Base-by-base conservation (phyloP, 2,797 vertebrate genomes). In the Sebastes flavidus region DNA sequence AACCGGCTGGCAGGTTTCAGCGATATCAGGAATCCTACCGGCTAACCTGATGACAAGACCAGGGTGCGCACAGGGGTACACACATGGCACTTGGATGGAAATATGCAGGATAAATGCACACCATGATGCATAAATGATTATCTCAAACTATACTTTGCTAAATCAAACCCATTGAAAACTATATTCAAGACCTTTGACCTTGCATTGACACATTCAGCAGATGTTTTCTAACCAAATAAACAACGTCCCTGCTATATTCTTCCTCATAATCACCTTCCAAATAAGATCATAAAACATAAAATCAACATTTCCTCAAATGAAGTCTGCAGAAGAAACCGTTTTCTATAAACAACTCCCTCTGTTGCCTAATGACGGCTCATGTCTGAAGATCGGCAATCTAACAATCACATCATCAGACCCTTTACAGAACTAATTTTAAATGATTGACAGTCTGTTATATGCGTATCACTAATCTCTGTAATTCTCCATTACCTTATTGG, bases 401-500 rank as follows among this genome's bases (percentile, higher is more conserved):
- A 75, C 82, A 69, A 87, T 94, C 90, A 89, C 85, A 93, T 92
- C 91, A 91, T 91, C 88, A 89, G 80, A 82, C 6, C 62, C 85
- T 84, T 93, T 91, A 93, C 89, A 87, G 92, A 93, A 94, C 94
- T 94, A 90, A 95, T 96, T 96, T 95, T 55, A 92, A 93, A 95
- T 95, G 95, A 96, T 91, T 95, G 95, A 94, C 95, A 95, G 92
- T 91, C 87, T 91, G 95, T 95, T 92, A 93, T 93, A 89, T 90
- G 91, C 90, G 88, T 90, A 92, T 91, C 74, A 85, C 91, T 94
- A 91, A 94, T 95, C 92, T 94, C 85, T 80, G 84, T 91, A 90
- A 92, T 92, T 93, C 90, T 86, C 87, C 61, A 87, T 93, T 90
- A 93, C 79, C 63, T 78, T 80, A 83, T 74, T 88, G 83, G 80